phyloP scores from a whole-genome alignment of 35 echinoderm and acorn worm genomes.

The Diadema setosum region DNA sequence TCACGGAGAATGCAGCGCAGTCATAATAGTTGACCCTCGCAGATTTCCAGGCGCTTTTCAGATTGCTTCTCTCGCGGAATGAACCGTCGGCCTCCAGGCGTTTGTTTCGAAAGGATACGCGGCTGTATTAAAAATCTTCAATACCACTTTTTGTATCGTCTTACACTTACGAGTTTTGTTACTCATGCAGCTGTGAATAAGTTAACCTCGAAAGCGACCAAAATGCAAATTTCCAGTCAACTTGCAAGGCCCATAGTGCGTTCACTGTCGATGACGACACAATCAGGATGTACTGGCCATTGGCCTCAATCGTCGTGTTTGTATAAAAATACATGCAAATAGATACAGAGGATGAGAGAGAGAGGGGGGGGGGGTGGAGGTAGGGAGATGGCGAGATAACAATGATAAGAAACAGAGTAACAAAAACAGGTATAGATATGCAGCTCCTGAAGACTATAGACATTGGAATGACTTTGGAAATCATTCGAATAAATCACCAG shows the following conservation, averaged over 20 bases:
- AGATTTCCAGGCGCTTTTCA: not conserved
- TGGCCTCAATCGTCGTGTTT: too few species aligned
- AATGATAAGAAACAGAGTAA: too few species aligned
- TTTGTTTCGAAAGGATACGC: not conserved
- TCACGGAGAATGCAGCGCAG: not conserved
- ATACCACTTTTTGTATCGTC: slow-evolving; percentile 14
- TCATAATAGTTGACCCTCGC: slow-evolving; percentile 2
- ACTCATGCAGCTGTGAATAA: slow-evolving; percentile 1
- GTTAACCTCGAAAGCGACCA: not conserved
- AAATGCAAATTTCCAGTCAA: not conserved
- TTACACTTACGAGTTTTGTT: not conserved
- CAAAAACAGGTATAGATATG: too few species aligned
- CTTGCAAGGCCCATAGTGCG: too few species aligned
- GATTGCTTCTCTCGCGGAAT: not conserved
- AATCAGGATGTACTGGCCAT: too few species aligned
- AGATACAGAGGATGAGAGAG: too few species aligned
- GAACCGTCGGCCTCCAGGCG: not conserved
- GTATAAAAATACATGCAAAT: too few species aligned
- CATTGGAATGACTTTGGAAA: too few species aligned
- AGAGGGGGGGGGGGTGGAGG: not conserved
- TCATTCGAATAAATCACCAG: too few species aligned
- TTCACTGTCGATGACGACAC: too few species aligned
- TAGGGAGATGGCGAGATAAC: not conserved
- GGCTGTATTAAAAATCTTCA: not conserved
- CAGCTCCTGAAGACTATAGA: too few species aligned